phyloP scores from a whole-genome alignment of 2,797 vertebrate genomes.

The Vipera ursinii region DNA sequence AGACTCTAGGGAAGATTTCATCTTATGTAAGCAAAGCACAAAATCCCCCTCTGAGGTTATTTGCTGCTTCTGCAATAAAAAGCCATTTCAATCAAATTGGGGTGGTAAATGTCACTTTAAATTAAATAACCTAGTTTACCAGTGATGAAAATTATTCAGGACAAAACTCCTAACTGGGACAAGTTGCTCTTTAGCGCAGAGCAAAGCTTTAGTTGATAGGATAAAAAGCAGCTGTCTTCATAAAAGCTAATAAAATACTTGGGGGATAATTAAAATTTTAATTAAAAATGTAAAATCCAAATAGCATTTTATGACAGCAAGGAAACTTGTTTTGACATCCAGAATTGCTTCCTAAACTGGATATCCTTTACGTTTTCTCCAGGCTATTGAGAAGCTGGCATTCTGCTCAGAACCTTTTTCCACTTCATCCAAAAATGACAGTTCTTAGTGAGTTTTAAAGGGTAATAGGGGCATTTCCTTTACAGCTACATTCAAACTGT shows the following conservation, averaged over 20 bases:
- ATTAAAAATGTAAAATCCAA: constrained; percentile 69
- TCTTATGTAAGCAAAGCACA: neutral
- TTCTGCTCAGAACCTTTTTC: constrained; percentile 51
- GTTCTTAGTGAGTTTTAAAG: constrained; percentile 55
- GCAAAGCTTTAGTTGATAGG: constrained; percentile 47
- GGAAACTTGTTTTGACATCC: constrained; percentile 69
- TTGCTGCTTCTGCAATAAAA: constrained; percentile 39
- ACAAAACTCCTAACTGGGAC: constrained; percentile 44
- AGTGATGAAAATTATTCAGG: constrained; percentile 48
- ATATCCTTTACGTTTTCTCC: constrained; percentile 58
- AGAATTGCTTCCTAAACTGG: constrained; percentile 64
- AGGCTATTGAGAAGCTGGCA: constrained; percentile 61
- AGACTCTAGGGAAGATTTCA: constrained; percentile 1
- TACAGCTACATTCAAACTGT: constrained; percentile 64
- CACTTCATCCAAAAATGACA: constrained; percentile 51
- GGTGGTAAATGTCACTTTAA: constrained; percentile 55
- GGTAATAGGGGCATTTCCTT: constrained; percentile 60
- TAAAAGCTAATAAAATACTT: constrained; percentile 69
- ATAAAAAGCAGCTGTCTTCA: constrained; percentile 62
- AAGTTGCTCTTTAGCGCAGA: constrained; percentile 54
- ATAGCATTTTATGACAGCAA: constrained; percentile 61
- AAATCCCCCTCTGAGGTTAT: neutral
- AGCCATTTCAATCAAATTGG: constrained; percentile 41
- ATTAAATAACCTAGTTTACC: constrained; percentile 57
- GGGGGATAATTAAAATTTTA: constrained; percentile 69